These are phyloP conservation scores for Ips typographus DNA, from an alignment of 1,140 invertebrate genomes.

Conservation along the genomic window DNA sequence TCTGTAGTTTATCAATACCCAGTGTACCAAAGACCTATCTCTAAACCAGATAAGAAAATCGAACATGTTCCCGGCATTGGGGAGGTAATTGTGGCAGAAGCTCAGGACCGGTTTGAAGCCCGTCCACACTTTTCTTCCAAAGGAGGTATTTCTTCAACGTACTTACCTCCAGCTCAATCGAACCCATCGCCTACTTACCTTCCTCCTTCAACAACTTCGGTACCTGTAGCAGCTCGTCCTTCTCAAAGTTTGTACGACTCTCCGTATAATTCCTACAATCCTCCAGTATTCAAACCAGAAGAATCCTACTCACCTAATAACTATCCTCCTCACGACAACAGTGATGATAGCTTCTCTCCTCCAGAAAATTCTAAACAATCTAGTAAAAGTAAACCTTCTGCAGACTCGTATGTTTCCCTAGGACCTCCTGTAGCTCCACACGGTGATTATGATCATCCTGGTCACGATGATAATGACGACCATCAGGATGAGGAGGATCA, in stretches of 20 bases:
- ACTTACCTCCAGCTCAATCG: slow-evolving; percentile 15
- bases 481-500: slow-evolving; percentile 30
- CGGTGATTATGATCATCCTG: slow-evolving; percentile 6
- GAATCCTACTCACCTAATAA: slow-evolving; percentile 4
- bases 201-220: slow-evolving; percentile 13
- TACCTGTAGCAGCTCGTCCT: slow-evolving; percentile 25
- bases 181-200: slow-evolving; percentile 12
- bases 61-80: slow-evolving; percentile 46
- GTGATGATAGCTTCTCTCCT: neutral
- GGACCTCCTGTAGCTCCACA: slow-evolving; percentile 37
- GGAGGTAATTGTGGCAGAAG: slow-evolving; percentile 41
- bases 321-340: slow-evolving; percentile 20
- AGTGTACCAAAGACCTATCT: slow-evolving; percentile 31
- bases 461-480: slow-evolving; percentile 12
- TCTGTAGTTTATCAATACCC: slow-evolving; percentile 38
- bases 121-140: slow-evolving; percentile 45
- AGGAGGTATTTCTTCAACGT: slow-evolving; percentile 29
- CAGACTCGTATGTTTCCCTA: slow-evolving; percentile 34
- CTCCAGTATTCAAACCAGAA: slow-evolving; percentile 40
- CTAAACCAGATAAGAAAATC: slow-evolving; percentile 33
- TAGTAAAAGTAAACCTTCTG: slow-evolving; percentile 11
- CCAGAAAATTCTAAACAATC: neutral
- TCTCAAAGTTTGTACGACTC: slow-evolving; percentile 39
- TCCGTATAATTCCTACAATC: slow-evolving; percentile 46
- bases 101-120: slow-evolving; percentile 47